Evolutionary conservation across 2,113 vertebrate species (phyloP).

Genomic region (Sterrhoptilus dennistouni): DNA sequence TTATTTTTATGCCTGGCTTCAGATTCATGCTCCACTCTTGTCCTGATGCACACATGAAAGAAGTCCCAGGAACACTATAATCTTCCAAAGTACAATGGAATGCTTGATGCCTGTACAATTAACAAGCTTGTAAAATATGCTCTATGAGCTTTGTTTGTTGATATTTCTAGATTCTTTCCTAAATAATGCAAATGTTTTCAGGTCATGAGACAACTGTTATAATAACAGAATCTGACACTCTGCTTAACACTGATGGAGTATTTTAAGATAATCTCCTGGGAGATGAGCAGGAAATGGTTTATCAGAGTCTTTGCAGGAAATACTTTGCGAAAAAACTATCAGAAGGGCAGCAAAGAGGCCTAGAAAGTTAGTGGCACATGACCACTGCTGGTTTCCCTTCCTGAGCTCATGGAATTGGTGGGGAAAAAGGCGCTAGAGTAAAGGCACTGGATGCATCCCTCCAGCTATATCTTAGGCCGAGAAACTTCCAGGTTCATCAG

Average conservation of each 20-base stretch:
- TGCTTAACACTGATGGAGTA: neutral
- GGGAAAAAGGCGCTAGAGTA: neutral
- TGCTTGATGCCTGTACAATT: neutral
- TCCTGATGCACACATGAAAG: neutral
- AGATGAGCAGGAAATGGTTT: neutral
- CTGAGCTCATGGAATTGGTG: neutral
- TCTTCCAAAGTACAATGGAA: neutral
- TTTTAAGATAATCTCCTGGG: neutral
- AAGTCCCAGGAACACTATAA: neutral
- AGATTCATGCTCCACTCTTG: neutral
- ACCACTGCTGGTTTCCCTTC: neutral
- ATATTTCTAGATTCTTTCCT: neutral
- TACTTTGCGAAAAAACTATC: neutral
- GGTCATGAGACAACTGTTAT: neutral
- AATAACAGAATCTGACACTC: neutral
- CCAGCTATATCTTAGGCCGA: neutral
- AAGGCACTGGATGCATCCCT: neutral
- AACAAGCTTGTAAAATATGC: neutral
- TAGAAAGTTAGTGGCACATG: neutral
- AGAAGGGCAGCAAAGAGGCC: neutral
- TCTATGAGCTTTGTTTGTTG: neutral
- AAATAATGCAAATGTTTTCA: neutral
- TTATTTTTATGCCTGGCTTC: neutral
- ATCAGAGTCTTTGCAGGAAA: neutral
- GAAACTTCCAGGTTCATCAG: neutral